Evolutionary conservation across 1,140 invertebrate species (phyloP).

Genomic region (Lepidurus arcticus): DNA sequence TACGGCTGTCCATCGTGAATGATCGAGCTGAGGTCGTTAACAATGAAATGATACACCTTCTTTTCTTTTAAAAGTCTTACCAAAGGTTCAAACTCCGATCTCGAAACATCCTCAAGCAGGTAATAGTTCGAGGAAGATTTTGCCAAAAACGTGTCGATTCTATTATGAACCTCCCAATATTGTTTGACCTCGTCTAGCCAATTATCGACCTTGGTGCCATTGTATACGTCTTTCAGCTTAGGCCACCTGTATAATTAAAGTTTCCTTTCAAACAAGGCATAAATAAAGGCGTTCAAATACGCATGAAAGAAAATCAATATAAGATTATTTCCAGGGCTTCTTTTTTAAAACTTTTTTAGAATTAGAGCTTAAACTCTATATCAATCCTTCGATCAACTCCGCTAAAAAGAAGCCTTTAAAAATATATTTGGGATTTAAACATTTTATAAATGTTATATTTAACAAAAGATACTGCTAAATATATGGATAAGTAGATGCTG

Average conservation of each 20-base stretch:
- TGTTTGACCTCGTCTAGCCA: background rate
- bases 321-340: no score
- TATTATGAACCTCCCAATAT: background rate
- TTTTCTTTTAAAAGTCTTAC: background rate
- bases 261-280: background rate
- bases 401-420: no score
- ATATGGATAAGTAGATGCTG: no score
- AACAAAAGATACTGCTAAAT: no score
- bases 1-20: conserved; percentile 8
- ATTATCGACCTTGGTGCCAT: background rate
- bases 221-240: background rate
- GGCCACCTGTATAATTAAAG: conserved; percentile 15
- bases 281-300: background rate
- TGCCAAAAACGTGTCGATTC: background rate
- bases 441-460: no score
- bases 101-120: background rate
- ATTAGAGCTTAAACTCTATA: no score
- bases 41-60: background rate
- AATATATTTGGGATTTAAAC: no score
- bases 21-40: background rate
- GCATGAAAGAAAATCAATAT: background rate
- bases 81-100: background rate
- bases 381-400: no score
- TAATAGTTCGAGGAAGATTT: background rate
- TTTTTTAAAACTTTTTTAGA: no score